phyloP scores from a whole-genome alignment of 2,888 invertebrate species.

The Caenorhabditis afra region DNA sequence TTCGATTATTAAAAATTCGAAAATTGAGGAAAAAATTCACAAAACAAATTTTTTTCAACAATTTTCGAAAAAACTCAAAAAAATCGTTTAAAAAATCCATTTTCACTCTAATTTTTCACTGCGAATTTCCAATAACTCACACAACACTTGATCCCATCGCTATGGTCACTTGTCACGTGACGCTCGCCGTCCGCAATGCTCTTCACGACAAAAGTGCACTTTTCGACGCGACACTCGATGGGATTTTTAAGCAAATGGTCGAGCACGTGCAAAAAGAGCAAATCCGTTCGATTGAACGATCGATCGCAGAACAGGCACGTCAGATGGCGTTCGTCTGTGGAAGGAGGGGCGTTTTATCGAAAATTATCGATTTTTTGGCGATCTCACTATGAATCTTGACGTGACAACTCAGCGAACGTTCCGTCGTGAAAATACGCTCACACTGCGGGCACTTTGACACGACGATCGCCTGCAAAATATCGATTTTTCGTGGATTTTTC shows the following conservation, averaged over 20 bases:
- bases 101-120: no score
- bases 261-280: slow-evolving; percentile 24
- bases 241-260: slow-evolving; percentile 7
- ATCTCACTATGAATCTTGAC: slow-evolving; percentile 48
- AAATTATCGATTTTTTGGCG: no score
- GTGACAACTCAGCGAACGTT: slow-evolving; percentile 42
- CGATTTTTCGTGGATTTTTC: background rate
- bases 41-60: no score
- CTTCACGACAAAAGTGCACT: slow-evolving; percentile 4
- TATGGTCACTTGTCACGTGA: no score
- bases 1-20: no score
- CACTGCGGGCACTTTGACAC: slow-evolving; percentile 21
- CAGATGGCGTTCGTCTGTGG: slow-evolving; percentile 36
- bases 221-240: slow-evolving; percentile 14
- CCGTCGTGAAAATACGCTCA: slow-evolving; percentile 13
- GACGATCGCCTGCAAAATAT: background rate
- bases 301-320: slow-evolving; percentile 36
- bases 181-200: background rate
- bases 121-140: no score
- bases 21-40: no score
- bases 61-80: no score
- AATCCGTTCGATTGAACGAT: slow-evolving; percentile 39
- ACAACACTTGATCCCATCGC: slow-evolving; percentile 12
- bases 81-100: no score
- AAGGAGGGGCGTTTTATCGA: background rate